A percentile compares a stretch with the other conserved stretches of the same genome.
Evolutionary conservation across 2,797 vertebrate genomes (phyloP).

Genomic region (Peromyscus nudipes): DNA sequence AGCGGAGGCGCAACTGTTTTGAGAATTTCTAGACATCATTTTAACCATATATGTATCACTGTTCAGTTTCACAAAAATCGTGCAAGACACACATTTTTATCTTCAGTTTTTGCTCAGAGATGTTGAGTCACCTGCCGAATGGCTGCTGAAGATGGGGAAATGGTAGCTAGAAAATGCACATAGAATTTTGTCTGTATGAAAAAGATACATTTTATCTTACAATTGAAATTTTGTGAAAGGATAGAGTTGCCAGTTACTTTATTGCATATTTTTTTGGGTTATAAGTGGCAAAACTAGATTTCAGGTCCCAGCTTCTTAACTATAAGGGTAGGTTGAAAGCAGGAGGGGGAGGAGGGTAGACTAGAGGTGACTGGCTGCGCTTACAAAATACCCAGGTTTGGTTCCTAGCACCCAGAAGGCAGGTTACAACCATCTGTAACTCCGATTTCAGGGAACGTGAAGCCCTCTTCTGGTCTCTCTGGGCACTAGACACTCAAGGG

Average conservation of each 20-base stretch:
- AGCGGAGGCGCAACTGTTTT: background rate
- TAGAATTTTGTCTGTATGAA: background rate
- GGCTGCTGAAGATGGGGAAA: background rate
- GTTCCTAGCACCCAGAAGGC: background rate
- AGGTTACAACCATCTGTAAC: background rate
- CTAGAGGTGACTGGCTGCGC: background rate
- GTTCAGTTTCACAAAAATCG: background rate
- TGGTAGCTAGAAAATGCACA: background rate
- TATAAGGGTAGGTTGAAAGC: background rate
- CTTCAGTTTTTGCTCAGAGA: background rate
- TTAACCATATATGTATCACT: background rate
- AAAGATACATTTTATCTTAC: background rate
- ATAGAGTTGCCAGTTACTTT: background rate
- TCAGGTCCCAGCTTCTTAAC: background rate
- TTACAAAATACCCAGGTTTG: background rate
- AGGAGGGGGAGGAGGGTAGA: rapidly evolving
- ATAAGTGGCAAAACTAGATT: background rate
- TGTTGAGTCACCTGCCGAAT: background rate
- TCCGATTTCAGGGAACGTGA: background rate
- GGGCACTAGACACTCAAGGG: background rate
- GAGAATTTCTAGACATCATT: conserved; percentile 25
- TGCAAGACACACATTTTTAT: background rate
- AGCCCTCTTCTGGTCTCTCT: background rate
- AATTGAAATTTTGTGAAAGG: background rate
- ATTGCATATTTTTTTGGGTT: background rate